Percentiles rank a stretch among this genome's conserved stretches.
These are phyloP conservation scores for Synanthedon tipuliformis DNA, from an alignment of 2,888 invertebrate species.

Conservation along the genomic window DNA sequence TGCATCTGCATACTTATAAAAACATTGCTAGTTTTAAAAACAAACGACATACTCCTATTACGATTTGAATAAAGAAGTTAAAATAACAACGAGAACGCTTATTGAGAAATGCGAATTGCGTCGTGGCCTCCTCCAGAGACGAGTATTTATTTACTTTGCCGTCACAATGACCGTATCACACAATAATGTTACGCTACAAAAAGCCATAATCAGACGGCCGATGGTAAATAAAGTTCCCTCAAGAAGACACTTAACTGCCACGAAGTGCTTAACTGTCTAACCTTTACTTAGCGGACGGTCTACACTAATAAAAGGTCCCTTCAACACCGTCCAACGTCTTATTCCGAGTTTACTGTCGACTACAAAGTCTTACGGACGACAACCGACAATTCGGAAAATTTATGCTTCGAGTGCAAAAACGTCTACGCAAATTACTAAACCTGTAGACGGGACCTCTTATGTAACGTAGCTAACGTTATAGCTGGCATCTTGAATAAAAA, in stretches of 20 bases:
- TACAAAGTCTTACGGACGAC: constrained; percentile 30
- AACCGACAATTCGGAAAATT: constrained; percentile 34
- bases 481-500: neutral
- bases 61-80: constrained; percentile 3
- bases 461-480: neutral
- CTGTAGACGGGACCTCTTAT: neutral
- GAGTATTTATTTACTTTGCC: constrained; percentile 16
- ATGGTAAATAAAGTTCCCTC: constrained; percentile 23
- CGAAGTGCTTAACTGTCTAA: constrained; percentile 10
- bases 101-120: constrained; percentile 5
- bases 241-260: constrained; percentile 19
- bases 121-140: constrained; percentile 12
- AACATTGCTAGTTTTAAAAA: too few relatives aligned
- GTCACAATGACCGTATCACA: constrained; percentile 19
- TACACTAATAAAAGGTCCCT: constrained; percentile 23
- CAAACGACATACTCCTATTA: neutral
- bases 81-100: constrained; percentile 9
- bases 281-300: constrained; percentile 23
- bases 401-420: constrained; percentile 25
- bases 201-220: constrained; percentile 27
- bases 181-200: constrained; percentile 16
- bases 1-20: too few relatives aligned
- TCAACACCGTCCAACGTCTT: constrained; percentile 23
- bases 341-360: constrained; percentile 32
- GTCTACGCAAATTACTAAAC: neutral